Conservation (phyloP, 2,888 invertebrate species). For the Caenorhabditis becei region DNA sequence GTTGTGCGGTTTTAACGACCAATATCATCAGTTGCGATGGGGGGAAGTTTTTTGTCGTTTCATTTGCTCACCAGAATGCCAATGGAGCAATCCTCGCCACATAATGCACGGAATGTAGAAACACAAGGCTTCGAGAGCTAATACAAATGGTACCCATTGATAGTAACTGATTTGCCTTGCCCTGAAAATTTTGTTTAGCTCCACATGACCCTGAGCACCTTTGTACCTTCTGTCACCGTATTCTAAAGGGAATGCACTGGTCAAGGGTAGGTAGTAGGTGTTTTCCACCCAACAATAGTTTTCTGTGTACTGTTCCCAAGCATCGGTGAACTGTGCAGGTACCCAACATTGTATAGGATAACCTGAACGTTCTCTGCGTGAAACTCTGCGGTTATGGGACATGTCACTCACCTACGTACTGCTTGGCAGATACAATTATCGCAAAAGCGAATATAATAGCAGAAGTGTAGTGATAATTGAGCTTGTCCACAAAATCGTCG, state of each 20-base stretch:
- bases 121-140: constrained; percentile 83
- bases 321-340: constrained; percentile 84
- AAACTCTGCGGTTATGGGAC: not conserved
- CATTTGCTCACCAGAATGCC: constrained; percentile 81
- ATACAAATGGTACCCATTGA: constrained; percentile 83
- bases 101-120: constrained; percentile 84
- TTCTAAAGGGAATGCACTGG: constrained; percentile 82
- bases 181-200: too few species aligned
- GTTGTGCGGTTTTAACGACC: constrained; percentile 60
- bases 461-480: constrained; percentile 82
- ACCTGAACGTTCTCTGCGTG: constrained; percentile 68
- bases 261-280: constrained; percentile 84
- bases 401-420: constrained; percentile 79
- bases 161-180: constrained; percentile 82
- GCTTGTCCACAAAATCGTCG: constrained; percentile 81
- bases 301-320: constrained; percentile 84
- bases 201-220: not conserved
- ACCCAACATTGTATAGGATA: constrained; percentile 83
- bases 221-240: constrained; percentile 82
- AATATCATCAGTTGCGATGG: constrained; percentile 44
- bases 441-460: constrained; percentile 82
- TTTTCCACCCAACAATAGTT: constrained; percentile 84
- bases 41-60: constrained; percentile 13
- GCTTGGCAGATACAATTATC: constrained; percentile 82
- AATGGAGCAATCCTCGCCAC: constrained; percentile 83